These are phyloP conservation scores for Pygoscelis antarcticus DNA, from an alignment of 2,113 vertebrate species.

Conservation along the genomic window DNA sequence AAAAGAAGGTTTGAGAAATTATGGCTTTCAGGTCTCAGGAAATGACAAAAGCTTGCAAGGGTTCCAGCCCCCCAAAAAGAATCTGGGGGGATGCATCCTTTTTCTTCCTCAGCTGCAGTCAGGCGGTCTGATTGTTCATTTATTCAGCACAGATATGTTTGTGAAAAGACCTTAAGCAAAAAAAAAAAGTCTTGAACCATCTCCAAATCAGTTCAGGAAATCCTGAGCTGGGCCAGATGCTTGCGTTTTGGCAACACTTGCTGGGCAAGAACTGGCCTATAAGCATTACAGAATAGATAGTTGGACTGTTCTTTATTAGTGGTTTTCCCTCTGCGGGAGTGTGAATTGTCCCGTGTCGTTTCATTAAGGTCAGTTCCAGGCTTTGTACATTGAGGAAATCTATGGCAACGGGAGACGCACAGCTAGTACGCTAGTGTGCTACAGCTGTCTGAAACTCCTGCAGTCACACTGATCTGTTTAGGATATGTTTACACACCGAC, in stretches of 20 bases:
- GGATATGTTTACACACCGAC: not conserved
- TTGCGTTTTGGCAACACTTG: not conserved
- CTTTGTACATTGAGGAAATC: not conserved
- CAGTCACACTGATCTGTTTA: not conserved
- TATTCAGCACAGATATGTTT: not conserved
- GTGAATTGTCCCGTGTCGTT: not conserved
- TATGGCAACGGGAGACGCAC: not conserved
- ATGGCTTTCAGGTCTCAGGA: not conserved
- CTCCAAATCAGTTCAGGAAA: not conserved
- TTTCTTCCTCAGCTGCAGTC: not conserved
- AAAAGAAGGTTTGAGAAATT: not conserved
- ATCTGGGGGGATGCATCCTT: not conserved
- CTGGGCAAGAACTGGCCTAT: not conserved
- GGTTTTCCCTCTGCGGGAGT: not conserved
- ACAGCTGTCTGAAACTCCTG: not conserved
- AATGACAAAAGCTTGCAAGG: not conserved
- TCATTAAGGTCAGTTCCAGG: not conserved
- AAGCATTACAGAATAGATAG: not conserved
- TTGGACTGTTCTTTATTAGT: not conserved
- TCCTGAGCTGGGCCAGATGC: not conserved
- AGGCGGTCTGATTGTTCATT: not conserved
- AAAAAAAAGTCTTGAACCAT: not conserved
- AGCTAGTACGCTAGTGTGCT: no score
- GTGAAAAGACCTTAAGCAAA: not conserved
- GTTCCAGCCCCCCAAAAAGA: not conserved